phyloP scores from a whole-genome alignment of 2,888 invertebrate genomes.

The Nomada fucata region DNA sequence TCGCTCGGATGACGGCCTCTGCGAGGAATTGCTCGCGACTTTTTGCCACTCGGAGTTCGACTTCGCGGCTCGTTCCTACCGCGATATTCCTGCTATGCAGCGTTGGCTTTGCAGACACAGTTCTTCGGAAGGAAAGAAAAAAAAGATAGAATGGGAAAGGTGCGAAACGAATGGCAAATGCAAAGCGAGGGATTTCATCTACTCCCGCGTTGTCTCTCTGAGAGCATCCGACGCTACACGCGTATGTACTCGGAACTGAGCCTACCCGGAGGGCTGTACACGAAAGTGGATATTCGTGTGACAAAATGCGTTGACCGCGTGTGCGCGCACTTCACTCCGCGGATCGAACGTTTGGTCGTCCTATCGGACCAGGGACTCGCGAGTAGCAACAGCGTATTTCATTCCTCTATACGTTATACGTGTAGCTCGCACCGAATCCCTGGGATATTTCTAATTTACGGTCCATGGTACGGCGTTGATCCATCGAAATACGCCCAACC shows the following conservation, averaged over 20 bases:
- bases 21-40: conserved; percentile 15
- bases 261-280: conserved; percentile 28
- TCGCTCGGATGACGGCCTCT: conserved; percentile 41
- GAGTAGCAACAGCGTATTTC: conserved; percentile 1
- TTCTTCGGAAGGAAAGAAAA: too few species aligned
- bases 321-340: not conserved
- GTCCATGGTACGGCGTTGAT: too few species aligned
- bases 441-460: not conserved
- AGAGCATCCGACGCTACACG: conserved; percentile 35
- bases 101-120: too few species aligned
- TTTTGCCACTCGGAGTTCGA: conserved; percentile 10
- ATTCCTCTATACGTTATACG: not conserved
- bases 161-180: not conserved
- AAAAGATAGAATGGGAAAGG: not conserved
- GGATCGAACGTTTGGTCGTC: not conserved
- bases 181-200: not conserved
- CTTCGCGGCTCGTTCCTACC: not conserved
- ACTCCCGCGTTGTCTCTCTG: conserved; percentile 41
- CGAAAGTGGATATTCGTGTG: conserved; percentile 15
- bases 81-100: too few species aligned
- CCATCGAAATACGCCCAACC: too few species aligned
- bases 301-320: not conserved
- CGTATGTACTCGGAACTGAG: conserved; percentile 33
- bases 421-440: not conserved
- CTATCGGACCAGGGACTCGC: not conserved